Evolutionary conservation across 1,140 invertebrate genomes (phyloP), one percentile per base, ranked within the genome.

Genomic region (Glomeris maerens): DNA sequence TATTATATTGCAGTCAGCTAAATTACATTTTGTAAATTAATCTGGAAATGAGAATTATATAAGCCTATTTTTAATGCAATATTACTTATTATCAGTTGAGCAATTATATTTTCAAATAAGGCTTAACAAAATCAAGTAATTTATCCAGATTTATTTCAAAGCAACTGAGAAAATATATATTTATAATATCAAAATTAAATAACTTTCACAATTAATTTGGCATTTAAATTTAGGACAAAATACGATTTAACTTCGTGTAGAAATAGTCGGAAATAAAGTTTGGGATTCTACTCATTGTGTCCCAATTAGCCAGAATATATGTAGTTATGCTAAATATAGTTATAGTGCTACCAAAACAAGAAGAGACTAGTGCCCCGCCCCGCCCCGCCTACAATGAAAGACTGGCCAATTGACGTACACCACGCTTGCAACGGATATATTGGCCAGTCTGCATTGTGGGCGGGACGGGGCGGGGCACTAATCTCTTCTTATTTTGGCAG

Each of bases 71-170:
- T 68, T 95, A 94, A 76, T 97, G 97, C 74, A 98, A 76, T 72
- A 98, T 94, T 73, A 98, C 94, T 61, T 94, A 93, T 65, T 95
- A 95, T 79, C 98, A 98, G 74, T 97, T 93, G 83, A 95, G 92
- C 74, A 98, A 78, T 73, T 98, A 75, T 76, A 95, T 69, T 73
- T 78, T 62, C 31, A 36, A 36, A 13, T 13, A 36, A 10, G n/a
- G 31, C 10, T n/a, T 10, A 36, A 36, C 10, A 36, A 10, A 36
- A n/a, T n/a, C 31, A 36, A 13, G 10, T 10, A 36, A 36, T 36
- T 13, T 36, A 36, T n/a, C n/a, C 31, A 36, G n/a, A 13, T 36
- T 13, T n/a, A 10, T 36, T 13, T 13, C 10, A 36, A 36, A n/a
- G 31, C 10, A 13, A 36, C 10, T n/a, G 10, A n/a, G n/a, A 10